Percentiles rank a stretch among this genome's conserved stretches.
phyloP scores from a whole-genome alignment of 2,888 invertebrate genomes.

The Julus scanicus region DNA sequence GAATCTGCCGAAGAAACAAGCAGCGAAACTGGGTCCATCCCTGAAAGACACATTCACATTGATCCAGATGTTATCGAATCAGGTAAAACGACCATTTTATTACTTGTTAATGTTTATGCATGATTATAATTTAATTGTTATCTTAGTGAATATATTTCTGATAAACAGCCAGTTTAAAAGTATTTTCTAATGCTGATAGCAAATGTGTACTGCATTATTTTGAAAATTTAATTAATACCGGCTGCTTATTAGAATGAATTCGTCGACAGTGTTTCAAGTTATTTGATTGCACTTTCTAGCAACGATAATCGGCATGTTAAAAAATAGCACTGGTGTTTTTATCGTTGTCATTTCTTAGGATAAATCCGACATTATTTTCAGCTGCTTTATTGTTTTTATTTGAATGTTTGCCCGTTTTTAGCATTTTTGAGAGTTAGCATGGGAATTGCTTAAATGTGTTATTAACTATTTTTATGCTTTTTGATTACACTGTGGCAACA shows the following conservation, averaged over 20 bases:
- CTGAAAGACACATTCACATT: conserved; percentile 51
- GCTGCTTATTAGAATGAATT: conserved; percentile 1
- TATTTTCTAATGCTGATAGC: too few species aligned
- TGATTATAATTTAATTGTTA: background rate
- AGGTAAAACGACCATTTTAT: conserved; percentile 50
- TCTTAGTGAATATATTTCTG: background rate
- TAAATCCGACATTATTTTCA: background rate
- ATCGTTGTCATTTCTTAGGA: background rate
- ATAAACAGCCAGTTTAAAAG: background rate
- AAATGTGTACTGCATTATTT: background rate
- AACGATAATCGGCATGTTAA: background rate
- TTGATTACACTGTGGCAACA: conserved; percentile 8
- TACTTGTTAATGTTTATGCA: background rate
- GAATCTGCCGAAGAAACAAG: conserved; percentile 66
- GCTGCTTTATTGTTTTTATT: background rate
- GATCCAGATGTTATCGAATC: conserved; percentile 56
- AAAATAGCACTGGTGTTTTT: background rate
- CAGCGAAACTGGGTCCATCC: conserved; percentile 60
- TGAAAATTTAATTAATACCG: background rate
- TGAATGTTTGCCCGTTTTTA: conserved; percentile 8
- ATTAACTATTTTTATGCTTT: background rate
- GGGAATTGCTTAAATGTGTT: background rate
- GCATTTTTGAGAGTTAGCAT: background rate
- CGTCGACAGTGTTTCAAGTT: background rate
- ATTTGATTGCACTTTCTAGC: background rate